Evolutionary conservation across 2,113 vertebrate species (phyloP).

Genomic region (Chlorocebus sabaeus): DNA sequence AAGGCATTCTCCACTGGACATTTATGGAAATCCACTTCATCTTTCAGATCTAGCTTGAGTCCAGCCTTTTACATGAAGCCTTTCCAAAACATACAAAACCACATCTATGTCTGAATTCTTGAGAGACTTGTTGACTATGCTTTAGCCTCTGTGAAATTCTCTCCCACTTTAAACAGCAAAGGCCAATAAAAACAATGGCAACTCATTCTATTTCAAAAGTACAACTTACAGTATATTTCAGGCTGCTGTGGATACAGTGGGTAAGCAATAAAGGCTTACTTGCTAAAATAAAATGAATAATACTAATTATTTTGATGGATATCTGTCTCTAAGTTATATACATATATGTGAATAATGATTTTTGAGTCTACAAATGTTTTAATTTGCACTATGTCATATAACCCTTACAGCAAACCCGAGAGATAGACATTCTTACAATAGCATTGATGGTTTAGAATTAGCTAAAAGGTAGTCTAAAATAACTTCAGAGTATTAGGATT

Average conservation of each 20-base stretch:
- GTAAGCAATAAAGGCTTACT: not conserved
- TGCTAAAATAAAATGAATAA: not conserved
- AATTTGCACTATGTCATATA: not conserved
- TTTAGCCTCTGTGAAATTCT: not conserved
- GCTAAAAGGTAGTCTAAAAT: not conserved
- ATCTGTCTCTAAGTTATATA: not conserved
- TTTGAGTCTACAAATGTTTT: not conserved
- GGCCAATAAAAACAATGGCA: not conserved
- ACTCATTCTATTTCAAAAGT: not conserved
- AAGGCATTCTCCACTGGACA: accelerated
- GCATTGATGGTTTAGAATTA: not conserved
- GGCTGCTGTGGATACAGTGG: not conserved
- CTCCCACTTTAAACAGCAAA: not conserved
- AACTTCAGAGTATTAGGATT: not conserved
- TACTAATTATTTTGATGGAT: not conserved
- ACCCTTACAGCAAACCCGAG: not conserved
- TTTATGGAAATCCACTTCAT: not conserved
- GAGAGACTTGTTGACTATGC: not conserved
- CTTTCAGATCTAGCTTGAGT: not conserved
- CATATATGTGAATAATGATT: not conserved
- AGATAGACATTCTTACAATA: not conserved
- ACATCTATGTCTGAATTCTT: not conserved
- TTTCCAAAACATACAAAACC: not conserved
- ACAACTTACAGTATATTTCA: not conserved
- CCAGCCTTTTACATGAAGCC: not conserved